Base-by-base conservation (phyloP, 2,888 invertebrate species). In the Rhagonycha lutea region DNA sequence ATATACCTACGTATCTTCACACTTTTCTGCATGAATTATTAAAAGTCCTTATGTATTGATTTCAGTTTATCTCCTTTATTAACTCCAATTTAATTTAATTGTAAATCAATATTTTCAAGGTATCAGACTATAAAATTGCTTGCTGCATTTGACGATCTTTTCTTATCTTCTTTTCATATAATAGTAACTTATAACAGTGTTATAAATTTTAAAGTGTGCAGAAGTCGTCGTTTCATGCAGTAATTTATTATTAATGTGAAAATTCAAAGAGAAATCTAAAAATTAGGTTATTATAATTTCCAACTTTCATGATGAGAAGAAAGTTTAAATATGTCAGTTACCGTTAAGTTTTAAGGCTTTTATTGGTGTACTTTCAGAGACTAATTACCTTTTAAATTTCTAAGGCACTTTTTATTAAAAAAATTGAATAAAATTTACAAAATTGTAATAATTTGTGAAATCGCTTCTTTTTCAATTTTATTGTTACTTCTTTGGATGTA, bases 61-160 rank as follows among this genome's bases (percentile, higher is more conserved):
- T 65, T 65, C 26, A 14, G 63, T 65, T 65, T 65, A 65, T 23
- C 63, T 26, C 7, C 24, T 26, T 26, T 7, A 65, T 65, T 65
- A 65, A 24, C 23, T 14, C 24, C 63, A 65, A 65, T 65, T 65
- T 65, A 65, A 24, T 65, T 65, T 65, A 24, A 65, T 65, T 65
- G 63, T 24, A 65, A 65, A 65, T 65, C 63, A 65, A 65, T 65
- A 65, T 24, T 24, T 12, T 65, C 63, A 65, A 65, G 63, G 63
- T 65, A 65, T 65, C n/a, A 1, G 0, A 65, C 10, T 65, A 65
- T 24, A 24, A 65, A 65, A 65, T 65, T 65, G 24, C 63, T 26
- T 23, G 24, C 12, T 65, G 63, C 63, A 65, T 65, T 65, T 65
- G 24, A 24, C 63, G 23, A 23, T 23, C 12, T 63, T 3, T 23